Evolutionary conservation across 2,797 vertebrate species (phyloP), one percentile per base, ranked within the genome.

Genomic region (Pangasius larnaudii): DNA sequence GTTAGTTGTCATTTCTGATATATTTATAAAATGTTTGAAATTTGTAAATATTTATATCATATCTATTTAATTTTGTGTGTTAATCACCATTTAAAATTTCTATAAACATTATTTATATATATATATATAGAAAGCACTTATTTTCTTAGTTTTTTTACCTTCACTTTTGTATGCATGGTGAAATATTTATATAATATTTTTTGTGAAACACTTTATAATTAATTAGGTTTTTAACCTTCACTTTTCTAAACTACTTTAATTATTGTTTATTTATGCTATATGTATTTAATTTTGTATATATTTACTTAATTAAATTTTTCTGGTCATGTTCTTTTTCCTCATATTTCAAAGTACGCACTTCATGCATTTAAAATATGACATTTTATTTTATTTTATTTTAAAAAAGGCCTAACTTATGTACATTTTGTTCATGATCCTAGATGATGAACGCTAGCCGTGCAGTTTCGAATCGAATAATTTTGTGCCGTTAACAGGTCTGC

Each of bases 401-500:
- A 67, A 67, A 63, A 63, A 27, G 67, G 2, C 16, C 33, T 71
- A 22, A 71, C 8, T 71, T 71, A 22, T 39, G 67, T 39, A 71
- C 5, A 9, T 36, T 19, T 58, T 22, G 30, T 36, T 33, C 5
- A 58, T 24, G 53, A 33, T 79, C 3, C 7, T 63, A 9, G 36
- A 82, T 42, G 14, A 82, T 42, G 39, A n/a, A 49, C 14, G 2
- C 14, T 30, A 67, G 10, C 8, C 0, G 18, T 67, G 27, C 42
- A 30, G 22, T 51, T 67, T 30, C 9, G 0, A 24, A 5, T n/a
- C 24, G 63, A 51, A 33, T 84, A 46, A 36, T 53, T 24, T 59
- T 87, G 79, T 89, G 36, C 13, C 27, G 27, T 93, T 92, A 83
- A 92, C 93, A 99, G 99, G 94, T 98, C 69, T 99, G 98, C 90